Evolutionary conservation across 2,888 invertebrate genomes (phyloP).

Genomic region (Phlogophora meticulosa): DNA sequence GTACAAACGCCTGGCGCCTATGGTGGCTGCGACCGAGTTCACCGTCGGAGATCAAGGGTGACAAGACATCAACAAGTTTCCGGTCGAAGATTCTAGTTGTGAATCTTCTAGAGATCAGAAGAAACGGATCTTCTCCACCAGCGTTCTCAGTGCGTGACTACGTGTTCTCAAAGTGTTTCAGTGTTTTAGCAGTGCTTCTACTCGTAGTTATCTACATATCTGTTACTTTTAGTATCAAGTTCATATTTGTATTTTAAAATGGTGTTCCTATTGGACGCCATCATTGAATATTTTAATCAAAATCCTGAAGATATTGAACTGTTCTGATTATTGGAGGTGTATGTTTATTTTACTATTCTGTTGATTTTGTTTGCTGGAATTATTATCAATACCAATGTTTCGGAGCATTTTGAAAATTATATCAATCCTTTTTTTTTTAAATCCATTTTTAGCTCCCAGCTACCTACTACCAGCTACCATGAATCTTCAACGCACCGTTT

Average conservation of each 20-base stretch:
- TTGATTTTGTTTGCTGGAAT: slow-evolving; percentile 24
- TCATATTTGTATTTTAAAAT: slow-evolving; percentile 11
- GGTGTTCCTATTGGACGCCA: slow-evolving; percentile 12
- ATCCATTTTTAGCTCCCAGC: no score
- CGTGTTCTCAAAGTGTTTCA: no score
- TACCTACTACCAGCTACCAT: neutral
- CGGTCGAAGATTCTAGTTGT: neutral
- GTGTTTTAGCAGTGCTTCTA: no score
- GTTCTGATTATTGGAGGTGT: neutral
- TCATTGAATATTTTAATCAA: slow-evolving; percentile 2
- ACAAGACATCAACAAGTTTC: slow-evolving; percentile 1
- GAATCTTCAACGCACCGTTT: neutral
- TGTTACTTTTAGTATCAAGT: neutral
- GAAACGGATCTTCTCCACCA: neutral
- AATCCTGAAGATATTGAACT: slow-evolving; percentile 4
- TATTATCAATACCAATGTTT: no score
- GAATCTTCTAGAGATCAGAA: neutral
- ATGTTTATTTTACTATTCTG: neutral
- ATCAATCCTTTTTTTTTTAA: no score
- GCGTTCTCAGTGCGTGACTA: slow-evolving; percentile 6
- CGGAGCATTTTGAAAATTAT: no score
- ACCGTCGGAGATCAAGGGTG: neutral
- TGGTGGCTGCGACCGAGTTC: no score
- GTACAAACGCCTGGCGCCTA: no score
- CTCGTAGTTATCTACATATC: neutral